These are phyloP conservation scores for Coelopa pilipes DNA, from an alignment of 2,888 invertebrate genomes.

Conservation along the genomic window DNA sequence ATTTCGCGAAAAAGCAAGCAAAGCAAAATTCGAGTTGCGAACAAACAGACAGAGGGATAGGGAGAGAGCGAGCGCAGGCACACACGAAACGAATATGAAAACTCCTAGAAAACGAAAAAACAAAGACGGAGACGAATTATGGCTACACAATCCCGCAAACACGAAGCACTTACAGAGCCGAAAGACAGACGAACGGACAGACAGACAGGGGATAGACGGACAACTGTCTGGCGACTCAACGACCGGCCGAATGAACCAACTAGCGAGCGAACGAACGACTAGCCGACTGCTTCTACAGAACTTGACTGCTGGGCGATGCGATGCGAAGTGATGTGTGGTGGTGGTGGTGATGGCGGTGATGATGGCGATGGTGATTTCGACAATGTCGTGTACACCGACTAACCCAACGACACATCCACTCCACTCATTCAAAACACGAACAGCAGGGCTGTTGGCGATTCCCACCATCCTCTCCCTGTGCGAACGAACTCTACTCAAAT, in stretches of 20 bases:
- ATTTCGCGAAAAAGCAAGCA: constrained; percentile 6
- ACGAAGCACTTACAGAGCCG: constrained; percentile 13
- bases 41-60: neutral
- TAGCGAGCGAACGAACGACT: neutral
- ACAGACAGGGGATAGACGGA: neutral
- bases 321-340: no score
- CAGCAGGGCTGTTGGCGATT: no score
- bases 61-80: neutral
- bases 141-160: constrained; percentile 32
- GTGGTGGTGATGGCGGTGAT: no score
- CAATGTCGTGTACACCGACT: no score
- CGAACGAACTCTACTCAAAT: neutral
- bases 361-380: neutral
- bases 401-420: no score
- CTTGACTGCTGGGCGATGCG: neutral
- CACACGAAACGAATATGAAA: constrained; percentile 7
- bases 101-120: constrained; percentile 12
- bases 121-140: constrained; percentile 32
- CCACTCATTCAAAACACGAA: neutral
- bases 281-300: constrained; percentile 2
- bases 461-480: neutral
- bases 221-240: neutral
- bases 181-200: neutral
- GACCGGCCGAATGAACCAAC: constrained; percentile 3
- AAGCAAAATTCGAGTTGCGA: constrained; percentile 3